Evolutionary conservation across 1,140 invertebrate genomes (phyloP), one percentile per base, ranked within the genome.

Genomic region (Penaeus indicus): DNA sequence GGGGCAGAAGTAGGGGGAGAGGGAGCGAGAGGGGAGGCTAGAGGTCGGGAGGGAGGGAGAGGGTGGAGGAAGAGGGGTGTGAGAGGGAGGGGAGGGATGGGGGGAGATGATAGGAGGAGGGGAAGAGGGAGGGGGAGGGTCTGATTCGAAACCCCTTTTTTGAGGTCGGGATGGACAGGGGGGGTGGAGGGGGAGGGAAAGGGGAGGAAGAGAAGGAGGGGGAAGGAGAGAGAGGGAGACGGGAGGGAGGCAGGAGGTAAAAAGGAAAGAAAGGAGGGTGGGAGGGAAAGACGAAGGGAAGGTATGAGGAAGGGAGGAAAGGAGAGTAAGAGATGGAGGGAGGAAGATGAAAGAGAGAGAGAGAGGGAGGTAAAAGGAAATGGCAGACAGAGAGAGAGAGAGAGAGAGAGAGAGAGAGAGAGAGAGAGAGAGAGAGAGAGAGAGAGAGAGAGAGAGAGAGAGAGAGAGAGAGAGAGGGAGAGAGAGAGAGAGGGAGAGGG

Each of bases 371-470:
- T 54, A 38, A 19, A 8, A 25, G 77, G 77, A 47, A 47, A 32
- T 60, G 38, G 10, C n/a, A 63, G 3, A 21, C 2, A 27, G 32
- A 42, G 38, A 84, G 27, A 83, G 22, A 5, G 61, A 25, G 64
- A 19, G 63, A 19, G 54, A 27, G 60, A 62, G 80, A 19, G 10
- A 38, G 18, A 47, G 32, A 84, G 27, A 84, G 2, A 18, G 13
- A 25, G 19, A 64, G 63, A 67, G n/a, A 64, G 42, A 47, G 42
- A 64, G 27, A 54, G 38, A 32, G 19, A 42, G 13, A 27, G 54
- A 67, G 81, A 83, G 81, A 63, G n/a, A 83, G n/a, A 63, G 81
- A 32, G 81, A 84, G 62, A 83, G 80, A 83, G 80, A 83, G 80
- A 83, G 60, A 83, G 80, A 83, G 80, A 81, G 79, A 81, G 79